Percentiles rank a stretch among this genome's conserved stretches.
Evolutionary conservation across 2,888 invertebrate species (phyloP).

Genomic region (Arrhopalites spinosus): DNA sequence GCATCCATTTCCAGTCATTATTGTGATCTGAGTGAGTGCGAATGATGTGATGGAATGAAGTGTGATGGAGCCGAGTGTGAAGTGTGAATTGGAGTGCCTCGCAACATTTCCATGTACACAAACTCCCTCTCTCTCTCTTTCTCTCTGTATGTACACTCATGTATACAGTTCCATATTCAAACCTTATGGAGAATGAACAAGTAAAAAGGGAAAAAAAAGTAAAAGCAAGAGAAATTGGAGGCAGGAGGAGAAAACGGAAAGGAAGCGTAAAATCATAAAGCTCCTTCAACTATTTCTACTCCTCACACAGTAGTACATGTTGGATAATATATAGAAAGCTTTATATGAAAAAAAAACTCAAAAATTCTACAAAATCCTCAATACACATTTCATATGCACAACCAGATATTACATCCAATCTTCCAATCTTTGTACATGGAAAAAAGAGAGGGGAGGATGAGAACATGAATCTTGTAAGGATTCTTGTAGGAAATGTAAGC

Average conservation of each 20-base stretch:
- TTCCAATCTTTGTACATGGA: not conserved
- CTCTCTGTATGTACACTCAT: too few relatives aligned
- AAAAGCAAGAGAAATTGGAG: not conserved
- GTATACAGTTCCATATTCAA: too few relatives aligned
- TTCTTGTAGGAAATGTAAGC: not conserved
- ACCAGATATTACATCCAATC: not conserved
- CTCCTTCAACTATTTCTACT: constrained; percentile 6
- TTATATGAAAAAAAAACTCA: not conserved
- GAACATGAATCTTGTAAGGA: not conserved
- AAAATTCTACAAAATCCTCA: not conserved
- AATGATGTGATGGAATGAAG: constrained; percentile 33
- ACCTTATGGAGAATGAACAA: too few relatives aligned
- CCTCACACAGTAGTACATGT: not conserved
- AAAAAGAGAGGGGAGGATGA: not conserved
- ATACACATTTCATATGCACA: not conserved
- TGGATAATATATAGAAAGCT: not conserved
- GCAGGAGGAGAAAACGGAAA: constrained; percentile 9
- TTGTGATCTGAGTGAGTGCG: constrained; percentile 34
- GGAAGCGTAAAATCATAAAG: constrained; percentile 36
- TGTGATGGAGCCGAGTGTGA: constrained; percentile 19
- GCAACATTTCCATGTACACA: not conserved
- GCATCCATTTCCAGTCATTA: constrained; percentile 32
- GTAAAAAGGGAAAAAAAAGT: too few relatives aligned
- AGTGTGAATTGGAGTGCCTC: constrained; percentile 22
- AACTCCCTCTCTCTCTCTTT: not conserved